Evolutionary conservation across 2,113 vertebrate species (phyloP).

Genomic region (Corynorhinus townsendii): DNA sequence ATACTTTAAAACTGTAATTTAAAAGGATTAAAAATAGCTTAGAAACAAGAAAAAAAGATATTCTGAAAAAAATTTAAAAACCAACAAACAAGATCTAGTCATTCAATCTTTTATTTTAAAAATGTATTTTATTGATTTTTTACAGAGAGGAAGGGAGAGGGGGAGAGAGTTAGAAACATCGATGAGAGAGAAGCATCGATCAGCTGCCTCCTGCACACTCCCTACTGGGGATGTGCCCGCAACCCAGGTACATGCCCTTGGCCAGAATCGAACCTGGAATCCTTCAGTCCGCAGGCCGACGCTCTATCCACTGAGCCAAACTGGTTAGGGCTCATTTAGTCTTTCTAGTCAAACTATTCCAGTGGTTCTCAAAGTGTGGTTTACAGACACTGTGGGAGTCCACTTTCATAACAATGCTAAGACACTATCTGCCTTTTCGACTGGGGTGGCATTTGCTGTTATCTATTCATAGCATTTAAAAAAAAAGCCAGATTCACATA

Average conservation of each 20-base stretch:
- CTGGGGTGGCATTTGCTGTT: not conserved
- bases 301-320: no score
- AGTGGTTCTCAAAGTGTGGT: not conserved
- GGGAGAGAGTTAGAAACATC: no score
- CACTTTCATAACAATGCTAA: not conserved
- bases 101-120: not conserved
- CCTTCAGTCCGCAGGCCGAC: no score
- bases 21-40: slow-evolving; percentile 23
- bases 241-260: no score
- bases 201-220: no score
- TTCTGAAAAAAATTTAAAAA: not conserved
- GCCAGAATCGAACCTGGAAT: no score
- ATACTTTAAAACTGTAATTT: slow-evolving; percentile 30
- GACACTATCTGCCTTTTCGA: not conserved
- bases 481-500: not conserved
- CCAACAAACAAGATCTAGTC: not conserved
- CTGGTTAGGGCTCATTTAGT: not conserved
- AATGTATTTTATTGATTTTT: no score
- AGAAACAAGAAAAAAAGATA: slow-evolving; percentile 5
- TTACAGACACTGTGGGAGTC: not conserved
- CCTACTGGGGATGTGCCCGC: no score
- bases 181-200: no score
- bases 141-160: no score
- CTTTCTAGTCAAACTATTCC: not conserved
- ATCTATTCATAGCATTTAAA: not conserved